Base-by-base conservation (phyloP, 2,797 vertebrate species). In the Chloroceryle amazona region DNA sequence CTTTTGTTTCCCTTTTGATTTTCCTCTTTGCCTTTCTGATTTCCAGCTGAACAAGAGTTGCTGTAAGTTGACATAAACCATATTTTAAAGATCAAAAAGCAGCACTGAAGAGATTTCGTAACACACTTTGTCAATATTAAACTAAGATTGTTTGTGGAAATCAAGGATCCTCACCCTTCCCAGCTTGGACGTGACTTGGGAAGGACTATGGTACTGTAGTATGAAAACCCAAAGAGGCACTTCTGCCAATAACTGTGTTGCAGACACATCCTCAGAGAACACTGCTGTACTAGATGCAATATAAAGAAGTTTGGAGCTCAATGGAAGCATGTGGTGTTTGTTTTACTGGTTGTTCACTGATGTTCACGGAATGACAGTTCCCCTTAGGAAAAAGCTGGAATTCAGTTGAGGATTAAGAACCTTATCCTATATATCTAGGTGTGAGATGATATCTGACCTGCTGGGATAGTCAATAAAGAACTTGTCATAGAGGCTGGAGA, bases 141-240 rank as follows among this genome's bases (percentile, higher is more conserved):
- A 13, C 33, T 87, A 57, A 68, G 28, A 51, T 60, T 1, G 1
- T 17, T 21, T 68, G 35, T 54, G 25, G 46, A 65, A 47, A 49
- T 42, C 26, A 44, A 60, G 58, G 54, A 60, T 60, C 29, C 39
- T 65, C 14, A 35, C 33, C 21, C 35, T 35, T 63, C 35, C 9
- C 11, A 41, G 21, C 25, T 29, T 22, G 20, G 10, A 23, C 2
- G 0, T 41, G 46, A 44, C 0, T 0, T n/a, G 13, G 11, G 35
- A 65, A 60, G 33, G 44, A 41, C 23, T 47, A 19, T 15, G 22
- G 25, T 71, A 37, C n/a, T 1, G 0, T n/a, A 61, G 18, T 14
- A 57, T 1, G 2, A 46, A 73, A 86, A 70, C 3, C 17, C 60
- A 61, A 67, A 42, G 8, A 49, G 31, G 16, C 7, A 52, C 23